Base-by-base conservation (phyloP, 2,888 invertebrate genomes). In the Drosophila ustulata region DNA sequence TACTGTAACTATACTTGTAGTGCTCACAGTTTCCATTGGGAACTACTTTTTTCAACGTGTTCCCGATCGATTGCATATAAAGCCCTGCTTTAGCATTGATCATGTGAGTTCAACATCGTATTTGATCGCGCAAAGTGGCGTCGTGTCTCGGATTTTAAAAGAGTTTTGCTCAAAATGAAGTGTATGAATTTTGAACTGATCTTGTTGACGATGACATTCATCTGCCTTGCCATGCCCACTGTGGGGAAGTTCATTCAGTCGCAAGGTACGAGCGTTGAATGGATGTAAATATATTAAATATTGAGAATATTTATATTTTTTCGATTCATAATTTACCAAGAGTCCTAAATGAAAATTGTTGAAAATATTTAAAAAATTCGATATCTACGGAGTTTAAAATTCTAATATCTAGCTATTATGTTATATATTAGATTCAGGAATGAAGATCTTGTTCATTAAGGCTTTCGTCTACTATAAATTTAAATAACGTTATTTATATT, bases 181-280 rank as follows among this genome's bases (percentile, higher is more conserved):
- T 30, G 6, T 6, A 39, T 39, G 52, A 4, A 52, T 30, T 30
- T 69, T 67, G 41, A 55, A 72, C 69, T 76, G 69, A 11, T 62
- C 46, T 9, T 43, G 82, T 18, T 53, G 18, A 28, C 39, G 28
- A 9, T 53, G 6, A 67, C 64, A 39, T 23, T 85, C 25, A 57
- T 49, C 52, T 62, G 49, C 32, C 53, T 80, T 51, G 59, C 59
- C 23, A 56, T 64, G 53, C 69, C 69, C 52, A 77, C 78, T 6
- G 28, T 26, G 46, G 89, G 85, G 45, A 84, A 89, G 65, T 75
- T 89, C 11, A 75, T 84, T 61, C 3, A 28, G n/a, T 61, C 78
- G 49, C 89, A 80, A 82, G 87, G 82, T 82, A 80, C 30, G 30
- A 30, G 30, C 9, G 28, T 41, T 6, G 26, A 41, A 7, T 1